These are phyloP conservation scores for Hiodon alosoides DNA, from an alignment of 2,113 vertebrate species.

Conservation along the genomic window DNA sequence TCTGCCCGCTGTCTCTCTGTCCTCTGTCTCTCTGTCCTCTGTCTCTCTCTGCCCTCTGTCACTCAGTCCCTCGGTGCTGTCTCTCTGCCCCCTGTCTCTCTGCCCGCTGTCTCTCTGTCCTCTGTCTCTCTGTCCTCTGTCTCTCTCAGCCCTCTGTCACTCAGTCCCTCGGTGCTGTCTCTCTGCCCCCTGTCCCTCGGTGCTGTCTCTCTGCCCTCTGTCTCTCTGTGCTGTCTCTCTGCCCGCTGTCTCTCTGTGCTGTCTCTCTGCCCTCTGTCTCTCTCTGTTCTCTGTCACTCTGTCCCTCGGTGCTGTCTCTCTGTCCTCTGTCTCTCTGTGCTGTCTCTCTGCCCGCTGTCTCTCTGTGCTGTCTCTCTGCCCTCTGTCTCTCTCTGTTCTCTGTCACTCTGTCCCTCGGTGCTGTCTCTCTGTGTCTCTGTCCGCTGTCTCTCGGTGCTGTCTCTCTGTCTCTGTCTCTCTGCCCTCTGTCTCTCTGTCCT, in stretches of 20 bases:
- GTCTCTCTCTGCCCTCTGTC: conserved; percentile 11
- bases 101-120: conserved; percentile 26
- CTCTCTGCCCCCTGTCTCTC: too few species aligned
- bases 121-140: conserved; percentile 29
- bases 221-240: conserved; percentile 36
- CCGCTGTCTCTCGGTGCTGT: background rate
- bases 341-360: background rate
- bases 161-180: conserved; percentile 26
- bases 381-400: background rate
- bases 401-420: background rate
- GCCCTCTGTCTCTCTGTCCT: conserved; percentile 24
- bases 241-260: conserved; percentile 22
- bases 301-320: too few species aligned
- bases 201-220: conserved; percentile 22
- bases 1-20: too few species aligned
- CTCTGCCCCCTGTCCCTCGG: too few species aligned
- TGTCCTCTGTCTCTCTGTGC: too few species aligned
- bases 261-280: conserved; percentile 18
- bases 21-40: too few species aligned
- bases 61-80: too few species aligned
- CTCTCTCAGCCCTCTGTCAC: conserved; percentile 30
- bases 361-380: background rate
- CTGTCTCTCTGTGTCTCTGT: background rate
- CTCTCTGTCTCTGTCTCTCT: background rate
- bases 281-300: background rate